Evolutionary conservation across 1,140 invertebrate genomes (phyloP).

Genomic region (Papilio xuthus): DNA sequence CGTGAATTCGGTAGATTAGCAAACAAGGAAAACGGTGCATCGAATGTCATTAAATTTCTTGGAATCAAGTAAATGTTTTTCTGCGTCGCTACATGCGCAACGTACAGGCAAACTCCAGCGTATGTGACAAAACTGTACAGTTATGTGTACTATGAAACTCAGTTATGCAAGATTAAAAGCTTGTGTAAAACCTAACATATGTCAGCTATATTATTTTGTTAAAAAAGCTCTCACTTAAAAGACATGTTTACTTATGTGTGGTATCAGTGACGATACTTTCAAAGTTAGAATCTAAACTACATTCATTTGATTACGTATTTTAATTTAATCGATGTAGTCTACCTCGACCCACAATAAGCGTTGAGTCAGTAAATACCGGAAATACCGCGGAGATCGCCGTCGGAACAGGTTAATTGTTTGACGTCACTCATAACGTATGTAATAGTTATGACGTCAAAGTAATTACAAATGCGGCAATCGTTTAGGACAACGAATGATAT

Average conservation of each 20-base stretch:
- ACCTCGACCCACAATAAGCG: neutral
- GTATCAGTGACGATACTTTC: no score
- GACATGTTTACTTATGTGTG: no score
- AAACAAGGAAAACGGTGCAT: neutral
- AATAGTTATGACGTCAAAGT: neutral
- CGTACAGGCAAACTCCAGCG: neutral
- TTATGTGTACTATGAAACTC: no score
- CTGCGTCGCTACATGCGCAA: neutral
- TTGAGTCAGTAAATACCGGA: neutral
- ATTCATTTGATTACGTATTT: neutral
- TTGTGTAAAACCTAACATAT: no score
- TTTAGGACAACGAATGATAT: constrained; percentile 7
- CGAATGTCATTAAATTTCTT: neutral
- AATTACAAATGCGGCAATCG: neutral
- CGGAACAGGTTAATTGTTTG: neutral
- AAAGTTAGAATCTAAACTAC: no score
- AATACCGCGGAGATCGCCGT: neutral
- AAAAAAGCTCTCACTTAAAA: neutral
- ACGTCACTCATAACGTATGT: constrained; percentile 16
- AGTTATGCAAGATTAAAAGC: no score
- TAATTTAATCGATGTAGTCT: neutral
- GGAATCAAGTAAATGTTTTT: neutral
- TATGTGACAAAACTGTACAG: neutral
- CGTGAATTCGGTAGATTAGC: neutral
- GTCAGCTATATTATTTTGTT: neutral